Evolutionary conservation across 2,113 vertebrate species (phyloP).

Genomic region (human (Homo sapiens)): GRCh38 chrX:35937501-35938000

Average conservation of each 20-base stretch:
- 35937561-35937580: slow-evolving; percentile 78
- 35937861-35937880: background rate
- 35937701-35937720: background rate
- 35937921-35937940: background rate
- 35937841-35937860: background rate
- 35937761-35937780: background rate
- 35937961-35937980: background rate
- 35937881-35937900: background rate
- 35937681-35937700: background rate
- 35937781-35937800: background rate
- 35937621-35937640: background rate
- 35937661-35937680: background rate
- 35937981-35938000: background rate
- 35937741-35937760: background rate
- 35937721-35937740: no score
- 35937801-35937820: background rate
- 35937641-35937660: background rate
- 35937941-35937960: background rate
- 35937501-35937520: background rate
- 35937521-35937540: background rate
- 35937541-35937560: background rate
- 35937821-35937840: background rate
- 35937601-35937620: background rate
- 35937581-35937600: slow-evolving; percentile 78
- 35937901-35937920: background rate